Evolutionary conservation across 2,113 vertebrate genomes (phyloP).

Genomic region (Ursus arctos): DNA sequence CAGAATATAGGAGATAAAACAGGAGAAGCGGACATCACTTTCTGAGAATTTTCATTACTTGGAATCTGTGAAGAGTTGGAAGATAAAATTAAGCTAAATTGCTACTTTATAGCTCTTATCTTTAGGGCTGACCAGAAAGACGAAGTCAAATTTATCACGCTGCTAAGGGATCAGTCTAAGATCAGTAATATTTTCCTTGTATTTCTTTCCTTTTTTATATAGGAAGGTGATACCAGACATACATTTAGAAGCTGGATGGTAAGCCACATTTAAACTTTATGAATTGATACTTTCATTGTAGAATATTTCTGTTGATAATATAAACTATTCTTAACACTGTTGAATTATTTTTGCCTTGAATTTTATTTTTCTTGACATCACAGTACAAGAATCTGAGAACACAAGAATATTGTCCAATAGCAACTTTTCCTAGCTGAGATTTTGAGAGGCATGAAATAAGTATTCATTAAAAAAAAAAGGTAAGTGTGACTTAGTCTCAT

Average conservation of each 20-base stretch:
- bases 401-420: neutral
- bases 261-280: neutral
- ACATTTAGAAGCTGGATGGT: neutral
- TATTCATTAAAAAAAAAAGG: neutral
- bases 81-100: neutral
- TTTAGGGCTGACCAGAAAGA: neutral
- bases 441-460: neutral
- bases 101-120: neutral
- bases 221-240: neutral
- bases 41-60: neutral
- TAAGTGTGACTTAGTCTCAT: neutral
- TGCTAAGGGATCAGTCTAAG: neutral
- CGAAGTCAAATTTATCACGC: neutral
- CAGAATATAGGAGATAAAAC: neutral
- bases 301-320: neutral
- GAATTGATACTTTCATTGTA: neutral
- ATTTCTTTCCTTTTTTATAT: neutral
- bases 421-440: neutral
- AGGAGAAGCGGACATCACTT: neutral
- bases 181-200: neutral
- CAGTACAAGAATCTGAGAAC: neutral
- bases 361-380: neutral
- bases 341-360: neutral
- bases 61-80: neutral
- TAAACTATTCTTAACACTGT: neutral